phyloP scores from a whole-genome alignment of 2,888 invertebrate genomes.

The Drosophila mayaguana region DNA sequence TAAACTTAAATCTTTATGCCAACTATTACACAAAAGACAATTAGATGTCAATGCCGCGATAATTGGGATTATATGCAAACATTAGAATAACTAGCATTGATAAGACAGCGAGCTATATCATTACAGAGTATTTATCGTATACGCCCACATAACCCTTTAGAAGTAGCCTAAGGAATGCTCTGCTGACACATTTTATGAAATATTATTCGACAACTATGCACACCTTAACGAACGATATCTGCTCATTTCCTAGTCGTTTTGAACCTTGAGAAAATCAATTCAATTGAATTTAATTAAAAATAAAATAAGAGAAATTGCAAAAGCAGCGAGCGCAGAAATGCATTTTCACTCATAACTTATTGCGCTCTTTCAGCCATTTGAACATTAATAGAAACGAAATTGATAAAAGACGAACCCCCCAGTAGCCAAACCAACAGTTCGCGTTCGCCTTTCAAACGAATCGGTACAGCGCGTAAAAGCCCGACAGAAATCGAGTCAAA shows the following conservation, averaged over 20 bases:
- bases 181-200: conserved; percentile 24
- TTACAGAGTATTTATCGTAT: background rate
- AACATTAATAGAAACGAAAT: conserved; percentile 56
- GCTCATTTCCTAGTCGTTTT: conserved; percentile 43
- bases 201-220: conserved; percentile 15
- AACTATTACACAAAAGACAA: conserved; percentile 15
- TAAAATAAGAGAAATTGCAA: conserved; percentile 37
- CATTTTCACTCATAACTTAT: conserved; percentile 17
- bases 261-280: conserved; percentile 75
- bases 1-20: conserved; percentile 33
- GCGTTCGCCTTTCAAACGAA: conserved; percentile 48
- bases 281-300: conserved; percentile 72
- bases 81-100: conserved; percentile 18
- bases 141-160: background rate
- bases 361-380: conserved; percentile 44
- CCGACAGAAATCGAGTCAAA: conserved; percentile 11
- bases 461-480: conserved; percentile 34
- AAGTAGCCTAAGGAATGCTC: background rate
- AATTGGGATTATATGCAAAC: conserved; percentile 26
- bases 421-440: conserved; percentile 48
- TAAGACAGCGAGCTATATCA: conserved; percentile 13
- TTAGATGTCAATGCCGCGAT: conserved; percentile 47
- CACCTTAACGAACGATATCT: conserved; percentile 29
- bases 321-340: conserved; percentile 21
- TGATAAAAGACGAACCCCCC: conserved; percentile 61